Evolutionary conservation across 2,113 vertebrate species (phyloP).

Genomic region (Bos taurus): DNA sequence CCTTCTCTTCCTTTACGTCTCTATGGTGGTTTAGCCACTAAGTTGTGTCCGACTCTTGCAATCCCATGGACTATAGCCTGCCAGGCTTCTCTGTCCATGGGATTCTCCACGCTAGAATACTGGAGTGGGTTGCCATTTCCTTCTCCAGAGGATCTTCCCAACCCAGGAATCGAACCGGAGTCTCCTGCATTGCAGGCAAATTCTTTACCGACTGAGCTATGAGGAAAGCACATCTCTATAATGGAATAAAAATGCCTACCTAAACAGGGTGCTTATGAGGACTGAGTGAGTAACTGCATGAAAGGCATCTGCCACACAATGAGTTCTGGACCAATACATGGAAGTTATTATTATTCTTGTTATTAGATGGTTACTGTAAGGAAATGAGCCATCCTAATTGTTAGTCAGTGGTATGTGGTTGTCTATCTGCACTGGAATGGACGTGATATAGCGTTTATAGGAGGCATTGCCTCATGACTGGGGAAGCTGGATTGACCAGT

Average conservation of each 20-base stretch:
- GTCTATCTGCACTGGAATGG: not conserved
- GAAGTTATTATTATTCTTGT: not conserved
- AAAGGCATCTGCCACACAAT: not conserved
- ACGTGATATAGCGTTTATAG: not conserved
- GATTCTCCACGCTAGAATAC: not conserved
- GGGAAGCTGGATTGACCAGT: not conserved
- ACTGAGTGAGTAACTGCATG: not conserved
- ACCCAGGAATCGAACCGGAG: not conserved
- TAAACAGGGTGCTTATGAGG: not conserved
- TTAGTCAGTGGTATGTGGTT: not conserved
- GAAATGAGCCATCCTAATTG: not conserved
- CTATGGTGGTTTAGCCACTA: not conserved
- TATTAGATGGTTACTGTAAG: not conserved
- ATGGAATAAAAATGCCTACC: not conserved
- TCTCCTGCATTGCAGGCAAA: not conserved
- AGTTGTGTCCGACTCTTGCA: not conserved
- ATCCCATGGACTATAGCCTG: not conserved
- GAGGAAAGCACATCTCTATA: not conserved
- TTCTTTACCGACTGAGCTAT: not conserved
- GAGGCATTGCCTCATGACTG: not conserved
- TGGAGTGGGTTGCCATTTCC: not conserved
- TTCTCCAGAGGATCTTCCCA: not conserved
- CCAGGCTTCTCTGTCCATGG: not conserved
- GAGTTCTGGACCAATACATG: not conserved
- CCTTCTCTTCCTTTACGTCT: not conserved